phyloP scores from a whole-genome alignment of 2,888 invertebrate genomes.

The Ectobius pallidus region DNA sequence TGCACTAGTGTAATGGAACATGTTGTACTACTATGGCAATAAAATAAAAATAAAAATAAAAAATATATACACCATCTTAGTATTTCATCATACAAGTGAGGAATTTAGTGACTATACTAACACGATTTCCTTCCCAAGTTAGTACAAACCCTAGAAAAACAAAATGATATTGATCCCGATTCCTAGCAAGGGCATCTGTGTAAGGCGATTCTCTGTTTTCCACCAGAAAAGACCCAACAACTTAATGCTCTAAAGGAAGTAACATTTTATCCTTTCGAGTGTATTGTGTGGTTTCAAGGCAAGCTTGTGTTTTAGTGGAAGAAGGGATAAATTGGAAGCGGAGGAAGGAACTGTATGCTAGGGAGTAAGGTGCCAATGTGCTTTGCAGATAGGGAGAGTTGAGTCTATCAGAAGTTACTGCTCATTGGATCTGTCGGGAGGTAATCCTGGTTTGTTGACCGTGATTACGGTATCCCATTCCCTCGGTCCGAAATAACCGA shows the following conservation, averaged over 20 bases:
- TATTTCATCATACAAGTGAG: too few species aligned
- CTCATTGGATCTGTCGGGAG: constrained; percentile 21
- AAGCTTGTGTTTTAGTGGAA: not conserved
- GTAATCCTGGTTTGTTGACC: constrained; percentile 25
- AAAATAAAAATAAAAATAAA: too few species aligned
- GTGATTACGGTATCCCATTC: constrained; percentile 14
- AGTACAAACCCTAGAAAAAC: too few species aligned
- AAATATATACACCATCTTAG: too few species aligned
- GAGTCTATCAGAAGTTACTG: constrained; percentile 32
- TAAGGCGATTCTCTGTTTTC: too few species aligned
- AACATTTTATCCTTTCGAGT: not conserved
- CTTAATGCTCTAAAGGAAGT: not conserved
- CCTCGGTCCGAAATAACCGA: not conserved
- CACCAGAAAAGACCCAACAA: too few species aligned
- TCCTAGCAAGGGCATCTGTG: too few species aligned
- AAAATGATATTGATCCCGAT: too few species aligned
- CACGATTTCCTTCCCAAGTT: too few species aligned
- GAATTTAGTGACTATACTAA: too few species aligned
- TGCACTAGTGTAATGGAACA: too few species aligned
- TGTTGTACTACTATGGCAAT: too few species aligned
- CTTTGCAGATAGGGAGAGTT: constrained; percentile 1
- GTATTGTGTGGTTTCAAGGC: not conserved
- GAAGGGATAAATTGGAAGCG: constrained; percentile 24
- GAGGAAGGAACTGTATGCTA: constrained; percentile 10
- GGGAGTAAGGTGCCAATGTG: constrained; percentile 23